Evolutionary conservation across 2,888 invertebrate genomes (phyloP).

Genomic region (Andrena minutula): DNA sequence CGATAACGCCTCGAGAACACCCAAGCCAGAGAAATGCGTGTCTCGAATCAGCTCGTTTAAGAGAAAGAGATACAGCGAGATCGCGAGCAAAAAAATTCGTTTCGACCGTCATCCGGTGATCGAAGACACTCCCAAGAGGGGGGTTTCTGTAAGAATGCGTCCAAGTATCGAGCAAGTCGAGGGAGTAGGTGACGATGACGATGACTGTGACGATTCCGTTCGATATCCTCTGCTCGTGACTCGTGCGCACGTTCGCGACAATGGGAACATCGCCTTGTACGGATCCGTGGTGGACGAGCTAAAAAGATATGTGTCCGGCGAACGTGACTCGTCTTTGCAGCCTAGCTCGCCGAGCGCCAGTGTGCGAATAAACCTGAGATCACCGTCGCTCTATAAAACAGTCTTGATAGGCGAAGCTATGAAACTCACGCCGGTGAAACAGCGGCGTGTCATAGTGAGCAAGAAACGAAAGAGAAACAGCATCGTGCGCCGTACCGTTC

Average conservation of each 20-base stretch:
- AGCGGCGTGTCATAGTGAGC: constrained; percentile 67
- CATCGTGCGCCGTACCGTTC: constrained; percentile 72
- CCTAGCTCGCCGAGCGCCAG: neutral
- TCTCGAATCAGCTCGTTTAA: constrained; percentile 67
- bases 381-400: constrained; percentile 25
- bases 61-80: constrained; percentile 27
- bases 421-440: constrained; percentile 68
- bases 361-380: neutral
- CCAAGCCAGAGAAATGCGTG: constrained; percentile 54
- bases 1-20: constrained; percentile 66
- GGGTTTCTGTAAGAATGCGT: constrained; percentile 11
- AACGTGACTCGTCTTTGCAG: neutral
- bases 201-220: neutral
- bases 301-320: neutral
- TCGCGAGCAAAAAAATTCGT: constrained; percentile 18
- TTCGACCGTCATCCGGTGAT: constrained; percentile 20
- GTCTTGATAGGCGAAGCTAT: constrained; percentile 58
- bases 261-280: constrained; percentile 19
- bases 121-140: constrained; percentile 64
- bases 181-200: neutral
- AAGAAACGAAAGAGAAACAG: constrained; percentile 72
- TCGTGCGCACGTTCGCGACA: too few species aligned
- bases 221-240: neutral
- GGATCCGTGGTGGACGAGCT: constrained; percentile 46
- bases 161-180: constrained; percentile 8